Percentiles rank a stretch among this genome's conserved stretches.
Evolutionary conservation across 2,113 vertebrate species (phyloP).

Genomic region (Pungitius pungitius): DNA sequence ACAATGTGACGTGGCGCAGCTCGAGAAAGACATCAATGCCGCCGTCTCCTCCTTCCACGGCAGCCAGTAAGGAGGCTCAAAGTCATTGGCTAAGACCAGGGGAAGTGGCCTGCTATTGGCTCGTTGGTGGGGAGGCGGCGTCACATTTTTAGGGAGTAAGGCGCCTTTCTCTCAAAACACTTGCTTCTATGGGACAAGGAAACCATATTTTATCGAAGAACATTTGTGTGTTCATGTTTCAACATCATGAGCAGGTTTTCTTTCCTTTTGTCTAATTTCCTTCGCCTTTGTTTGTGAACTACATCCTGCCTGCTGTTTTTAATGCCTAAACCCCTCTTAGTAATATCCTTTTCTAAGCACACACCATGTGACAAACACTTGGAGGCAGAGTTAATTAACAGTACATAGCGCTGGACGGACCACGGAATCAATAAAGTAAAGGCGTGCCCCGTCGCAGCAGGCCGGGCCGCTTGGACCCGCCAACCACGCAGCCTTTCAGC

Average conservation of each 20-base stretch:
- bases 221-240: conserved; percentile 13
- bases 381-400: conserved; percentile 75
- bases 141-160: conserved; percentile 29
- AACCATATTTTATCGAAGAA: neutral
- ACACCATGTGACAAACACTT: conserved; percentile 61
- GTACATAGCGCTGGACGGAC: conserved; percentile 56
- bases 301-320: conserved; percentile 40
- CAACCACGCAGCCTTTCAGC: conserved; percentile 74
- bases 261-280: neutral
- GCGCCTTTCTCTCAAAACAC: conserved; percentile 24
- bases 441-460: conserved; percentile 67
- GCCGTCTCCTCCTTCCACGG: conserved; percentile 47
- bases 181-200: neutral
- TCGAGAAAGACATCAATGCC: conserved; percentile 74
- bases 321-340: conserved; percentile 48
- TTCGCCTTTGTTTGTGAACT: conserved; percentile 17
- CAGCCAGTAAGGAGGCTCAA: conserved; percentile 40
- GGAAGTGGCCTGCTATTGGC: conserved; percentile 69
- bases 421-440: conserved; percentile 74
- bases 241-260: neutral
- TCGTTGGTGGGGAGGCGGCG: conserved; percentile 64
- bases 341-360: conserved; percentile 60
- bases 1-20: conserved; percentile 70
- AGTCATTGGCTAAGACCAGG: conserved; percentile 65
- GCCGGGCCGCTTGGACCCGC: conserved; percentile 67